These are phyloP conservation scores for Semotilus atromaculatus DNA, from an alignment of 2,797 vertebrate species.

Conservation along the genomic window DNA sequence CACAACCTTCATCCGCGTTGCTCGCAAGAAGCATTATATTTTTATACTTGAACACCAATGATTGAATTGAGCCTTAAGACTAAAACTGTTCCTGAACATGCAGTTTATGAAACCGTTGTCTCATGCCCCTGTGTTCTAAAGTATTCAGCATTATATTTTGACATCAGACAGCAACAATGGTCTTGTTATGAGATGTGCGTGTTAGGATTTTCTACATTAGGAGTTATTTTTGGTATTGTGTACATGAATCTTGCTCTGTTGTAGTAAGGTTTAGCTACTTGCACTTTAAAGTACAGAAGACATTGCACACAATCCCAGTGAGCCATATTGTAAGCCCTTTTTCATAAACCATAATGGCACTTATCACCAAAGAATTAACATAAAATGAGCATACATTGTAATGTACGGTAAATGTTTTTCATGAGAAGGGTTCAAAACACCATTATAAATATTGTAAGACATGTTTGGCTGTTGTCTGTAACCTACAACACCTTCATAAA, in stretches of 20 bases:
- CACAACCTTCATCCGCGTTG: slow-evolving; percentile 26
- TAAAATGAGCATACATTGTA: slow-evolving; percentile 32
- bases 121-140: slow-evolving; percentile 42
- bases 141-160: slow-evolving; percentile 53
- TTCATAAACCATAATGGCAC: slow-evolving; percentile 47
- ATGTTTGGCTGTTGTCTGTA: slow-evolving; percentile 25
- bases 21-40: slow-evolving; percentile 45
- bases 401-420: background rate
- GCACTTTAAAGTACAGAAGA: slow-evolving; percentile 60
- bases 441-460: slow-evolving; percentile 31
- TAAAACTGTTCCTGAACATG: slow-evolving; percentile 55
- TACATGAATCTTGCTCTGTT: slow-evolving; percentile 42
- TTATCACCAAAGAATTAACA: slow-evolving; percentile 60
- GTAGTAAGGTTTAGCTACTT: slow-evolving; percentile 47
- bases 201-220: slow-evolving; percentile 46
- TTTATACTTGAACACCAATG: slow-evolving; percentile 57
- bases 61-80: slow-evolving; percentile 63
- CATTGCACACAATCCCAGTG: slow-evolving; percentile 63
- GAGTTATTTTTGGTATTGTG: slow-evolving; percentile 53
- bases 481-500: slow-evolving; percentile 25
- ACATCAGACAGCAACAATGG: slow-evolving; percentile 25
- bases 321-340: slow-evolving; percentile 60
- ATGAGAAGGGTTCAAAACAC: background rate
- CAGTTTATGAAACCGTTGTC: slow-evolving; percentile 37
- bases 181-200: slow-evolving; percentile 51